A percentile compares a stretch with the other conserved stretches of the same genome.
Evolutionary conservation across 2,797 vertebrate genomes (phyloP).

Genomic region (Thamnophis elegans): DNA sequence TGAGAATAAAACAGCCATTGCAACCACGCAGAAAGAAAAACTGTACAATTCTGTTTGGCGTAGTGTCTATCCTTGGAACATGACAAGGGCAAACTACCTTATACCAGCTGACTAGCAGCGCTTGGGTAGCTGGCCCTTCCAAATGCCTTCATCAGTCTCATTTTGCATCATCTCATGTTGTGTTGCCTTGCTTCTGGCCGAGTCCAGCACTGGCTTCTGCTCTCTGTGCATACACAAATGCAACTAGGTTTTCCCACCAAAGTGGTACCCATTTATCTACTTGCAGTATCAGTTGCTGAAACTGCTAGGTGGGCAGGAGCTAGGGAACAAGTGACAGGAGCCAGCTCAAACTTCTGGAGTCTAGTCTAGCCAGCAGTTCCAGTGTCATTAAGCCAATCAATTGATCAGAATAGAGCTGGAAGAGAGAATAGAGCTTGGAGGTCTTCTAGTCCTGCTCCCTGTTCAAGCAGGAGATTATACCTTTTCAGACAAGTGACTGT

Average conservation of each 20-base stretch:
- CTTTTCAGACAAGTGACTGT: too few relatives aligned
- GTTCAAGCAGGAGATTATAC: too few relatives aligned
- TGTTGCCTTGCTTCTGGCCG: neutral
- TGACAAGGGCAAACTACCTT: too few relatives aligned
- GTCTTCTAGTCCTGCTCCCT: too few relatives aligned
- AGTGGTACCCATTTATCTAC: neutral
- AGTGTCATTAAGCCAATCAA: too few relatives aligned
- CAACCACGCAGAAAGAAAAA: neutral
- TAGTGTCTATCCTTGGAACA: too few relatives aligned
- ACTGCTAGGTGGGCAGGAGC: neutral
- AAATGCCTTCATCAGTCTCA: neutral
- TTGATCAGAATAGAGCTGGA: too few relatives aligned
- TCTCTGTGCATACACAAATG: neutral
- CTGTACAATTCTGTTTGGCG: neutral
- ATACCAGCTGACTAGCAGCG: too few relatives aligned
- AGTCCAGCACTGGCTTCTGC: neutral
- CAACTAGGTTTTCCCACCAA: neutral
- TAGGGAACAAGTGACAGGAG: neutral
- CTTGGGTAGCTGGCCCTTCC: too few relatives aligned
- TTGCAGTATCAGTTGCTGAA: neutral
- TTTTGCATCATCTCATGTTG: neutral
- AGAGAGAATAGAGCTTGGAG: too few relatives aligned
- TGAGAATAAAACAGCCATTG: neutral
- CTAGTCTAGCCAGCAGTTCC: too few relatives aligned
- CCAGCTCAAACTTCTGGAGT: too few relatives aligned